phyloP scores from a whole-genome alignment of 2,888 invertebrate genomes.

The Eutolmus rufibarbis region DNA sequence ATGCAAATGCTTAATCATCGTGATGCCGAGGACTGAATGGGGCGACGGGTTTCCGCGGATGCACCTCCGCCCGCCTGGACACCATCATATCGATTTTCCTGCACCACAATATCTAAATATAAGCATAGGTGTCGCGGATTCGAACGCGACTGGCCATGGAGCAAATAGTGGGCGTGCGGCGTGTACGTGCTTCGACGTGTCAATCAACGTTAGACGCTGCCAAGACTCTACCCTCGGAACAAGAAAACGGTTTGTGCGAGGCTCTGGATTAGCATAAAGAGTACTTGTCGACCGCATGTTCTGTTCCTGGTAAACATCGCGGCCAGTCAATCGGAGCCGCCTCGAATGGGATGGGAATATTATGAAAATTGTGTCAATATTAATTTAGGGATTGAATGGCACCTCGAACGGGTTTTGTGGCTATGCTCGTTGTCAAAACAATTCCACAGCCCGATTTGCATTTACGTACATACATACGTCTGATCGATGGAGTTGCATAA shows the following conservation, averaged over 20 bases:
- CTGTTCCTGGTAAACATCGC: constrained; percentile 18
- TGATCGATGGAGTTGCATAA: background rate
- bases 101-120: background rate
- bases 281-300: constrained; percentile 20
- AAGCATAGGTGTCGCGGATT: background rate
- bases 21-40: background rate
- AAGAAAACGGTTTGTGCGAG: constrained; percentile 40
- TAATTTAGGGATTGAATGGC: constrained; percentile 17
- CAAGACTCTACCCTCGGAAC: constrained; percentile 41
- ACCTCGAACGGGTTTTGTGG: background rate
- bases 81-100: background rate
- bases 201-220: constrained; percentile 43
- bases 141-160: background rate
- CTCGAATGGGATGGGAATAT: background rate
- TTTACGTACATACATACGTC: background rate
- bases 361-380: constrained; percentile 33
- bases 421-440: constrained; percentile 1
- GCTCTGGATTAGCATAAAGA: constrained; percentile 27
- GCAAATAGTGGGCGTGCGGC: constrained; percentile 38
- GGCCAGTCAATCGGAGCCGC: constrained; percentile 1
- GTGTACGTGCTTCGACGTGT: constrained; percentile 43
- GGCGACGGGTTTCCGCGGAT: background rate
- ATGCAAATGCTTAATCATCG: constrained; percentile 37
- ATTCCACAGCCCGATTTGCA: background rate
- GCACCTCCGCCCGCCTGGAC: background rate